Conservation (phyloP, 1,140 invertebrate species). For the Euglossa dilemma region DNA sequence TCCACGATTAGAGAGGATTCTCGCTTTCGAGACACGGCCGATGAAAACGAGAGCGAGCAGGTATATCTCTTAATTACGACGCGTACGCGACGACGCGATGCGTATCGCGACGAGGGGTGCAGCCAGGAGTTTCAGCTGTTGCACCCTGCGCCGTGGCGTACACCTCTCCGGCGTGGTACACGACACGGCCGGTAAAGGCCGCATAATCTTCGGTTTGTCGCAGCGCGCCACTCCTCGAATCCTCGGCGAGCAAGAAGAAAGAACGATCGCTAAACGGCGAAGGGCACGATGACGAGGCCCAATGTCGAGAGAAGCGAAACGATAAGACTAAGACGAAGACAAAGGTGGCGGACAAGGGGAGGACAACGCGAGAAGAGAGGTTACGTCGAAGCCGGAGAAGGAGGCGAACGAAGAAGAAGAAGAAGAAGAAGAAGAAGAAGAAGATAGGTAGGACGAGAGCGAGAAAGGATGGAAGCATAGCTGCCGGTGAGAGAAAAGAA, state of each 20-base stretch:
- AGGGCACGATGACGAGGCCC: constrained; percentile 41
- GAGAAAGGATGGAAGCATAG: constrained; percentile 22
- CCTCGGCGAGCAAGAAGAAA: constrained; percentile 13
- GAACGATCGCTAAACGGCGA: constrained; percentile 40
- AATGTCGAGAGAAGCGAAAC: constrained; percentile 17
- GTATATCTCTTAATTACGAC: no score
- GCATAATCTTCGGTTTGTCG: constrained; percentile 17
- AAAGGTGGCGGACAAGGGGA: background rate
- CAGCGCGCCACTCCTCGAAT: constrained; percentile 39
- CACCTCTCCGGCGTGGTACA: background rate
- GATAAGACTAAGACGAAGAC: background rate
- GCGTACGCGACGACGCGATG: no score
- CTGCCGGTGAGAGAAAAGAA: constrained; percentile 41
- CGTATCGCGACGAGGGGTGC: no score
- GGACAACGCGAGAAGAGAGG: background rate
- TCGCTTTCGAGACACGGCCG: background rate
- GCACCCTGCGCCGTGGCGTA: background rate
- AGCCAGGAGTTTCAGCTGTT: background rate
- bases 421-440: background rate
- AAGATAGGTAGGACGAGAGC: constrained; percentile 9
- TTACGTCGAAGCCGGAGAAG: background rate
- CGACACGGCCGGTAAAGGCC: background rate
- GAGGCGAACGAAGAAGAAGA: background rate
- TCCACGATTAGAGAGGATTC: background rate
- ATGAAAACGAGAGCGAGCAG: no score